Evolutionary conservation across 2,888 invertebrate species (phyloP).

Genomic region (Parasteatoda lunata): DNA sequence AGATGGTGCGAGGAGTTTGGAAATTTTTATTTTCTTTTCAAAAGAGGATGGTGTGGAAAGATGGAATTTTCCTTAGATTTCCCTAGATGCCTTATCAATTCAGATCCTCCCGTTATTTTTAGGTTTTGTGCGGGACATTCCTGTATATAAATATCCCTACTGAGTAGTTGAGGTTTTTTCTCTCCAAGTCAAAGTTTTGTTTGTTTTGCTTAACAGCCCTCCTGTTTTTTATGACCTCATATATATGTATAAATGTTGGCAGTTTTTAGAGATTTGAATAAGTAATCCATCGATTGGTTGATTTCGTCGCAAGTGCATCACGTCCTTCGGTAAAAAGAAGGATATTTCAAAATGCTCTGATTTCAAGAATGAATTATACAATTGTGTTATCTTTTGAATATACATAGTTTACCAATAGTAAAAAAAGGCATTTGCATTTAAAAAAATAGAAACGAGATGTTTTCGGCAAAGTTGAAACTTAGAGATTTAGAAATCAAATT

Average conservation of each 20-base stretch:
- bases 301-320: no score
- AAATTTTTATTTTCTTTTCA: constrained; percentile 26
- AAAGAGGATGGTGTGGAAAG: constrained; percentile 7
- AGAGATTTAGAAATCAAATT: no score
- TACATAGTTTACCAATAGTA: no score
- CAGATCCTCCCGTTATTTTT: constrained; percentile 33
- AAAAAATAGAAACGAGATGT: no score
- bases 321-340: no score
- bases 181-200: background rate
- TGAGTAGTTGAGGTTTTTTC: background rate
- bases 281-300: no score
- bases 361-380: no score
- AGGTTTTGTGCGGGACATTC: constrained; percentile 7
- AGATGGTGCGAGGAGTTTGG: background rate
- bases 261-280: constrained; percentile 1
- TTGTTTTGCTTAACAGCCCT: background rate
- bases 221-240: constrained; percentile 4
- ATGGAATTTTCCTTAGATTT: constrained; percentile 62
- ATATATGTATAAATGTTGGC: background rate
- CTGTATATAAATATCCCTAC: constrained; percentile 31
- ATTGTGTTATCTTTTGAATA: no score
- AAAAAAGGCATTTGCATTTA: no score
- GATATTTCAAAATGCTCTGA: no score
- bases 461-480: no score
- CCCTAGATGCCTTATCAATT: constrained; percentile 63